Conservation (phyloP, 2,888 invertebrate species). For the Lochmaea crataegi region DNA sequence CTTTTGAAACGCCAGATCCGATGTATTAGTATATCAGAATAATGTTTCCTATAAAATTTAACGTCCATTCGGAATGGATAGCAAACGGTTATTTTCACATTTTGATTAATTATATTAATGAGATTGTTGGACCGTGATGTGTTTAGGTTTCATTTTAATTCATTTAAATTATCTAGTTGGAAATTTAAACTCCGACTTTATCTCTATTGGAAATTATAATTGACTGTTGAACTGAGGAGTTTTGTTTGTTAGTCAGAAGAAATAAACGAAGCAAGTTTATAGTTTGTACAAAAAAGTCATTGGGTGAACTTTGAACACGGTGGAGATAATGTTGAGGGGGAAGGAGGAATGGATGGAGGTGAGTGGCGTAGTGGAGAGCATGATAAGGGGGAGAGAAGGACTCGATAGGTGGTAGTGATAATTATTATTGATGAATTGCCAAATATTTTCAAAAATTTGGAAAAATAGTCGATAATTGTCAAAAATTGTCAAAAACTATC, state of each 20-base stretch:
- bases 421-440: no score
- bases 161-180: neutral
- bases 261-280: neutral
- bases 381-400: no score
- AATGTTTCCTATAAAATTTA: conserved; percentile 37
- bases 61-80: conserved; percentile 34
- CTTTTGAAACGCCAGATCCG: conserved; percentile 29
- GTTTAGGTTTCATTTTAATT: conserved; percentile 9
- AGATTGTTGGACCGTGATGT: conserved; percentile 28
- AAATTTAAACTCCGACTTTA: conserved; percentile 5
- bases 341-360: no score
- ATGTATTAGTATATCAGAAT: conserved; percentile 26
- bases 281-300: neutral
- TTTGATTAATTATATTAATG: conserved; percentile 38
- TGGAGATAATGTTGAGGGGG: no score
- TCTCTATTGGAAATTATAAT: conserved; percentile 5
- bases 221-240: neutral
- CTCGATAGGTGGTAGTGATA: no score
- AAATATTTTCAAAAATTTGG: no score
- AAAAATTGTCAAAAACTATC: no score
- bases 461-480: no score
- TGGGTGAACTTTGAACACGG: neutral
- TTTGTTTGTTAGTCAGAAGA: neutral
- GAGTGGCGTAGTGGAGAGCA: no score
- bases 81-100: conserved; percentile 36